Evolutionary conservation across 2,113 vertebrate species (phyloP).

Genomic region (Capreolus pygargus): DNA sequence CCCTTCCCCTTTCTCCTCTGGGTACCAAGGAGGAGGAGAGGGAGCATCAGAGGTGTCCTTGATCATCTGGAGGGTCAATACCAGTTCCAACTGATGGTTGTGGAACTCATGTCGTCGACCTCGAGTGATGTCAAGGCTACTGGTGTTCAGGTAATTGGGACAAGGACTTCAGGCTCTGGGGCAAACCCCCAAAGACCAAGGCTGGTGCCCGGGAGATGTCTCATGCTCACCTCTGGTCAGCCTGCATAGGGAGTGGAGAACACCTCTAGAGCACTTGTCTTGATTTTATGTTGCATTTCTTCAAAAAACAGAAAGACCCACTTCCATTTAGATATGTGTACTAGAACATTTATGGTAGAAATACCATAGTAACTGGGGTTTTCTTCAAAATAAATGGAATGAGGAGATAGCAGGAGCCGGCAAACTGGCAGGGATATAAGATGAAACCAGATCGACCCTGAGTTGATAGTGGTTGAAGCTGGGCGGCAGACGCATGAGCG

Average conservation of each 20-base stretch:
- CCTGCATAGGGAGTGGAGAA: fast-evolving
- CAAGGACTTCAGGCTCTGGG: neutral
- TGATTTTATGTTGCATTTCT: neutral
- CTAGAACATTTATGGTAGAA: neutral
- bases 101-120: too few relatives aligned
- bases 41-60: neutral
- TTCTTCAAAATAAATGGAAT: neutral
- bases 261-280: fast-evolving
- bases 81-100: neutral
- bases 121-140: too few relatives aligned
- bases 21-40: neutral
- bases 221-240: neutral
- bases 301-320: neutral
- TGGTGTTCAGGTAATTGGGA: neutral
- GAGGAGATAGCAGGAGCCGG: neutral
- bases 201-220: neutral
- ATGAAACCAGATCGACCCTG: neutral
- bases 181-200: neutral
- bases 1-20: too few relatives aligned
- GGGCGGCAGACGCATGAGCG: fast-evolving
- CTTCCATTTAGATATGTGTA: neutral
- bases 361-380: neutral
- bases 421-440: neutral
- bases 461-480: too few relatives aligned
- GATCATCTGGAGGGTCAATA: fast-evolving